These are phyloP conservation scores for Eumerus sabulonum DNA, from an alignment of 2,888 invertebrate species.

Conservation along the genomic window DNA sequence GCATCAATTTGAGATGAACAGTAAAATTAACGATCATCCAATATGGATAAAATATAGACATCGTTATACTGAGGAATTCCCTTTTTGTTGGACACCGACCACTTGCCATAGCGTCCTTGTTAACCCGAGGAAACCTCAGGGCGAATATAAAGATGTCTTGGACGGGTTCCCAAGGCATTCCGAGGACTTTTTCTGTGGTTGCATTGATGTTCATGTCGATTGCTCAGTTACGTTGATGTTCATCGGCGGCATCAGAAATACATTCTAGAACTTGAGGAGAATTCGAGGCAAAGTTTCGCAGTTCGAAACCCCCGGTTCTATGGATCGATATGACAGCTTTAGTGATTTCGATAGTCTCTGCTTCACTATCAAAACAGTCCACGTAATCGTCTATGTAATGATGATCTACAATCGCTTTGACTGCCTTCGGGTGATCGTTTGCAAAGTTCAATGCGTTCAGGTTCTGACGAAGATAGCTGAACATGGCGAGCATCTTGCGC, in stretches of 20 bases:
- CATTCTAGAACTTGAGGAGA: neutral
- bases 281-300: constrained; percentile 4
- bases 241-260: neutral
- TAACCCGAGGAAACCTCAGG: neutral
- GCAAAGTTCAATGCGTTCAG: neutral
- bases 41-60: constrained; percentile 15
- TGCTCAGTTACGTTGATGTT: neutral
- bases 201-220: constrained; percentile 11
- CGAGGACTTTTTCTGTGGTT: constrained; percentile 9
- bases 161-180: constrained; percentile 12
- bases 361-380: constrained; percentile 5
- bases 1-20: constrained; percentile 6
- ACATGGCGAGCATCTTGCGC: constrained; percentile 5
- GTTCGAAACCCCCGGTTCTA: neutral
- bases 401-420: neutral
- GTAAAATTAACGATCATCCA: constrained; percentile 3
- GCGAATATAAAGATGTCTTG: constrained; percentile 1
- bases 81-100: constrained; percentile 9
- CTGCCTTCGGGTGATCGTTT: neutral
- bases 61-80: constrained; percentile 7
- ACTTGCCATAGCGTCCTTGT: constrained; percentile 3
- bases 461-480: neutral
- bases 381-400: constrained; percentile 10
- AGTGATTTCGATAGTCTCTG: neutral
- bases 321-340: constrained; percentile 7